Percentiles rank a stretch among this genome's conserved stretches.
These are phyloP conservation scores for Micropoecilia bifurca DNA, from an alignment of 2,797 vertebrate species.

Conservation along the genomic window DNA sequence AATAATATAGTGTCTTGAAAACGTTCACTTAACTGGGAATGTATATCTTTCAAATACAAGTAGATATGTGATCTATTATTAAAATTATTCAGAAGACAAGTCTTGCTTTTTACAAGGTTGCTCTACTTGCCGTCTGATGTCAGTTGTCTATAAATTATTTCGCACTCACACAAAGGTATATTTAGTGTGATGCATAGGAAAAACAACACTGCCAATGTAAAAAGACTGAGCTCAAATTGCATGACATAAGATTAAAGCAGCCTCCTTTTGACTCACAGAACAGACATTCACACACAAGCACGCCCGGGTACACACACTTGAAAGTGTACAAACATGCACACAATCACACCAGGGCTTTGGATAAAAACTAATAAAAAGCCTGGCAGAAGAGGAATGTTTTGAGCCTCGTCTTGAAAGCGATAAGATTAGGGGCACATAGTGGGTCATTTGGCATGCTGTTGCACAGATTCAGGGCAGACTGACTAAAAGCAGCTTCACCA, in stretches of 20 bases:
- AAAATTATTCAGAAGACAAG: neutral
- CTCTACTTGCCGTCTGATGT: neutral
- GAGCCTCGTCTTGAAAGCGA: constrained; percentile 62
- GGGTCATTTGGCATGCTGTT: constrained; percentile 64
- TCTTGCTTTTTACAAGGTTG: neutral
- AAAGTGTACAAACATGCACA: constrained; percentile 29
- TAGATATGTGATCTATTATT: neutral
- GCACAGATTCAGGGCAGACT: constrained; percentile 38
- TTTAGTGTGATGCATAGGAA: constrained; percentile 30
- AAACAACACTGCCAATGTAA: constrained; percentile 35
- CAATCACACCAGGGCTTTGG: constrained; percentile 49
- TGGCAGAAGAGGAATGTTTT: constrained; percentile 59
- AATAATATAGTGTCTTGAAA: neutral
- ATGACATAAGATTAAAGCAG: constrained; percentile 58
- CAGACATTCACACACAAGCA: constrained; percentile 10
- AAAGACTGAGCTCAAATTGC: constrained; percentile 44
- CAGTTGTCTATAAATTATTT: constrained; percentile 25
- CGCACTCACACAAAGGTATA: constrained; percentile 22
- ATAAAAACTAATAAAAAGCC: constrained; percentile 68
- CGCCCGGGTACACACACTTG: neutral
- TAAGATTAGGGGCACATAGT: constrained; percentile 65
- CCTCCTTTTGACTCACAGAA: constrained; percentile 13
- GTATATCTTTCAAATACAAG: neutral
- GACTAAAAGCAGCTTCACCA: constrained; percentile 56
- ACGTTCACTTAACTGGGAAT: neutral